A percentile compares a stretch with the other conserved stretches of the same genome.
Evolutionary conservation across 2,113 vertebrate species (phyloP).

Genomic region (Protobothrops flavoviridis): DNA sequence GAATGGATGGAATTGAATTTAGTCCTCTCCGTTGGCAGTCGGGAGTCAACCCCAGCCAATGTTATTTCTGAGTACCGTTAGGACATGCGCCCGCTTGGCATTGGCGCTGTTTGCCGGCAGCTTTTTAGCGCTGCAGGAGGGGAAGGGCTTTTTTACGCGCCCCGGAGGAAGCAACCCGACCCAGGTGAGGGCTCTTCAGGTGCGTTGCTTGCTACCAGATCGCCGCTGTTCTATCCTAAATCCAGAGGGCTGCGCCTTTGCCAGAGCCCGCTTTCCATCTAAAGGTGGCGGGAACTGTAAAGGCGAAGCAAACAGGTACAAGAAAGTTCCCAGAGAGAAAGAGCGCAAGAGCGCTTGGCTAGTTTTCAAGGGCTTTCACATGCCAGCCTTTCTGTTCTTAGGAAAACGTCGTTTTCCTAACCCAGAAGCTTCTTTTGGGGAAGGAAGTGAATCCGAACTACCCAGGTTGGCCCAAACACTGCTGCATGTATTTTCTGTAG

Average conservation of each 20-base stretch:
- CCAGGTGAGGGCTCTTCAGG: background rate
- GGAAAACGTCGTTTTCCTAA: background rate
- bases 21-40: background rate
- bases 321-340: conserved; percentile 23
- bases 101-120: background rate
- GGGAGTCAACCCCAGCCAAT: background rate
- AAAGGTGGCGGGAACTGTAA: conserved; percentile 17
- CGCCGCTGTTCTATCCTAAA: fast-evolving
- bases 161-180: background rate
- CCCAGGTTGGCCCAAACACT: fast-evolving
- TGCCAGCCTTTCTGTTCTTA: fast-evolving
- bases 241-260: background rate
- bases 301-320: background rate
- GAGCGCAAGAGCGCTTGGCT: background rate
- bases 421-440: background rate
- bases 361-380: background rate
- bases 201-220: fast-evolving
- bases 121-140: fast-evolving
- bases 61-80: background rate
- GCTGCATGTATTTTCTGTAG: background rate
- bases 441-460: fast-evolving
- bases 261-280: background rate
- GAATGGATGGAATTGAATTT: background rate
- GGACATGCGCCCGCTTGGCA: background rate
- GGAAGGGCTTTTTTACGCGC: background rate